phyloP scores from a whole-genome alignment of 2,113 vertebrate species.

The Ciconia stormi region DNA sequence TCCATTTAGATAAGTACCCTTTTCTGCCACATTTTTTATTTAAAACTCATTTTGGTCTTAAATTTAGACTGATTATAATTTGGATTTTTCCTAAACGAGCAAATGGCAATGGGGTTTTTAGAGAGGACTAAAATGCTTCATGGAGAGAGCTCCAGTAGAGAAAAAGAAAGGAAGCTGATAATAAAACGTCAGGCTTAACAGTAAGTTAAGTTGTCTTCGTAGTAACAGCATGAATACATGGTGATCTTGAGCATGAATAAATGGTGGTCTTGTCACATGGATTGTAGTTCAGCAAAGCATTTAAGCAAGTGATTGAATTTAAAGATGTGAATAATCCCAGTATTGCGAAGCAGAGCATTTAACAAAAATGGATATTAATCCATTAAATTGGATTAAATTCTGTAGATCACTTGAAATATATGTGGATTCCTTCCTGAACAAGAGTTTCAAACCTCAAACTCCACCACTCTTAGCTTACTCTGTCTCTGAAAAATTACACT shows the following conservation, averaged over 20 bases:
- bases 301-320: constrained; percentile 38
- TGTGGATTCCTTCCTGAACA: not conserved
- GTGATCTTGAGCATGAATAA: not conserved
- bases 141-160: not conserved
- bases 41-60: constrained; percentile 75
- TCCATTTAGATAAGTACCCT: constrained; percentile 78
- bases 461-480: not conserved
- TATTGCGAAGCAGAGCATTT: not conserved
- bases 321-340: not conserved
- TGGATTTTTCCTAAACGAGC: constrained; percentile 65
- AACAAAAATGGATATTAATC: not conserved
- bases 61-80: constrained; percentile 63
- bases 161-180: not conserved
- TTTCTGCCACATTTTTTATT: constrained; percentile 78
- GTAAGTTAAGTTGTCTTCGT: not conserved
- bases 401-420: not conserved
- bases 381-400: not conserved
- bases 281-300: constrained; percentile 10
- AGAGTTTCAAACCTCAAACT: not conserved
- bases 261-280: not conserved
- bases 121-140: not conserved
- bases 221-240: not conserved
- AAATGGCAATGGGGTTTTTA: constrained; percentile 10
- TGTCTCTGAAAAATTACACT: not conserved
- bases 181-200: not conserved